Evolutionary conservation across 2,113 vertebrate genomes (phyloP).

Genomic region (Peromyscus polionotus): DNA sequence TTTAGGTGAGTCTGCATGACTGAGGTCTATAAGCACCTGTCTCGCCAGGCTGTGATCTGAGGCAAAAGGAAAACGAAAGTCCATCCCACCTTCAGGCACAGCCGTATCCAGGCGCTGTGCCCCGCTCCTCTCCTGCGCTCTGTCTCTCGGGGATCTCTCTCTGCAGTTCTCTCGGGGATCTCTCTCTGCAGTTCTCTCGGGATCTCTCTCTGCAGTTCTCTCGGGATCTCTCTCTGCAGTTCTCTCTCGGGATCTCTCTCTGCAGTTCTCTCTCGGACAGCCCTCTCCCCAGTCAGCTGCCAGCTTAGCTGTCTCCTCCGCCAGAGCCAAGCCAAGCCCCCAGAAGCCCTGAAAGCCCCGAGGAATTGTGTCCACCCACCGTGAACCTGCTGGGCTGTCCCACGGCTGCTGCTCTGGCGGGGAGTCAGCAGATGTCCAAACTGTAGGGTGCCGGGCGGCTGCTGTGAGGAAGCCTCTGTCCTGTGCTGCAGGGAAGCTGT

Average conservation of each 20-base stretch:
- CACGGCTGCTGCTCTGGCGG: too few relatives aligned
- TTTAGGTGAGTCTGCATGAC: not conserved
- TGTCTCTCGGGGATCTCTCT: not conserved
- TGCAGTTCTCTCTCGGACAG: not conserved
- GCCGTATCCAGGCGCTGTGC: not conserved
- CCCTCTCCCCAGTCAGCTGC: not conserved
- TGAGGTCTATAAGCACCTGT: not conserved
- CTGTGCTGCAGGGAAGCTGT: not conserved
- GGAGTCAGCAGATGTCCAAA: too few relatives aligned
- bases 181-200: not conserved
- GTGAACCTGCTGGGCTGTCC: not conserved
- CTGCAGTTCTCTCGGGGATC: not conserved
- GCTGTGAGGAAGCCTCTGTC: not conserved
- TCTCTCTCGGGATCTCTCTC: not conserved
- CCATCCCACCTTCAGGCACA: not conserved
- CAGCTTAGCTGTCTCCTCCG: not conserved
- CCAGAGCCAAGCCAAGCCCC: not conserved
- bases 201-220: not conserved
- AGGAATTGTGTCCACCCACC: not conserved
- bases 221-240: not conserved
- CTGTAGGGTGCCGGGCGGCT: not conserved
- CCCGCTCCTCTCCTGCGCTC: accelerated
- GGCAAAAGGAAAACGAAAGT: not conserved
- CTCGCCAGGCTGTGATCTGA: not conserved
- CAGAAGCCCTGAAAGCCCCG: not conserved